Percentiles rank a stretch among this genome's conserved stretches.
Conservation (phyloP, 2,888 invertebrate genomes). For the Drosophila pullipes region DNA sequence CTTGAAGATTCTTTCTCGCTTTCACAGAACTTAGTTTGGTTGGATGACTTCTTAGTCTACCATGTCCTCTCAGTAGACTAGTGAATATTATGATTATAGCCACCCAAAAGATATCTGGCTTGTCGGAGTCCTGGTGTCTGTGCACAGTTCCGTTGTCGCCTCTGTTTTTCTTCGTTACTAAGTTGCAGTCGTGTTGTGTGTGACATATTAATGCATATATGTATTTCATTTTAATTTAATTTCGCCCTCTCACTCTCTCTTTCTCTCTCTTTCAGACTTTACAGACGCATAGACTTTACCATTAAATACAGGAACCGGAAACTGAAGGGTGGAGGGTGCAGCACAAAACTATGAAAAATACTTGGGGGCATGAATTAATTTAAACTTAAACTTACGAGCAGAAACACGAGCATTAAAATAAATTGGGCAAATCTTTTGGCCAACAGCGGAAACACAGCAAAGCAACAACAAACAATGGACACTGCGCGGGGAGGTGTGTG, state of each 20-base stretch:
- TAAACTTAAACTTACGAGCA: conserved; percentile 51
- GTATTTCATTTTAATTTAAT: conserved; percentile 21
- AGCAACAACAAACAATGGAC: conserved; percentile 10
- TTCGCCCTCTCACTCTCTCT: not conserved
- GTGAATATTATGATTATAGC: too few relatives aligned
- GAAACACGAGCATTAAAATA: conserved; percentile 44
- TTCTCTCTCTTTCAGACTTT: not conserved
- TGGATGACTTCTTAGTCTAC: too few relatives aligned
- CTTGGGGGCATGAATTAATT: conserved; percentile 61
- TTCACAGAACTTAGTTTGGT: too few relatives aligned
- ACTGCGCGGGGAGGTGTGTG: not conserved
- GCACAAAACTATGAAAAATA: conserved; percentile 43
- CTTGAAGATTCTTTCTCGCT: too few relatives aligned
- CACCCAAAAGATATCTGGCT: too few relatives aligned
- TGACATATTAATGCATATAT: conserved; percentile 20
- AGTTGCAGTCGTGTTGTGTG: too few relatives aligned
- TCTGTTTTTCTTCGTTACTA: too few relatives aligned
- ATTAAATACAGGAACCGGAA: too few relatives aligned
- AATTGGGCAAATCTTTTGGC: conserved; percentile 55
- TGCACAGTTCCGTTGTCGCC: too few relatives aligned
- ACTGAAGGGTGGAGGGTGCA: not conserved
- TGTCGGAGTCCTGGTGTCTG: too few relatives aligned
- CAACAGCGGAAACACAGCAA: conserved; percentile 47
- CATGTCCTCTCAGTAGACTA: too few relatives aligned
- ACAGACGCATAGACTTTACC: not conserved